Evolutionary conservation across 2,888 invertebrate genomes (phyloP).

Genomic region (Creontiades dilutus): DNA sequence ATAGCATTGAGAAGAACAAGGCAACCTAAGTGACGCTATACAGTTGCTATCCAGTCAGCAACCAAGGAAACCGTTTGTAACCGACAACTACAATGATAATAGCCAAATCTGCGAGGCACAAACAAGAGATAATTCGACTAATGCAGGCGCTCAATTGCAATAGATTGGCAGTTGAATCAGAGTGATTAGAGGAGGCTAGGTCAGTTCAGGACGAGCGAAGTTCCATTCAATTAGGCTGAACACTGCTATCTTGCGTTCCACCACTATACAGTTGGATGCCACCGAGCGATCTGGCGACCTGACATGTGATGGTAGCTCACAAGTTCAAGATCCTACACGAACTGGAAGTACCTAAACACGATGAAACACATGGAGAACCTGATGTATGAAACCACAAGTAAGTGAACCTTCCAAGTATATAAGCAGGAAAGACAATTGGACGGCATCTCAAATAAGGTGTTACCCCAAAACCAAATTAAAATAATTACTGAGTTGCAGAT

Average conservation of each 20-base stretch:
- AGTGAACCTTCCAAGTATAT: too few species aligned
- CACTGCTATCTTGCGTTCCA: not conserved
- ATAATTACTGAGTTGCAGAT: too few species aligned
- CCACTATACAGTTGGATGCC: not conserved
- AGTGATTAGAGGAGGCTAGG: constrained; percentile 56
- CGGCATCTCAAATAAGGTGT: too few species aligned
- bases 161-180: constrained; percentile 52
- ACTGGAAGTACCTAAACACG: too few species aligned
- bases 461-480: too few species aligned
- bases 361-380: too few species aligned
- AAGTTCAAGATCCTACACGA: too few species aligned
- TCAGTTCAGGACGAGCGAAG: not conserved
- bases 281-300: too few species aligned
- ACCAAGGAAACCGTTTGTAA: not conserved
- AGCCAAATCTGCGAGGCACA: constrained; percentile 51
- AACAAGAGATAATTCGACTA: constrained; percentile 61
- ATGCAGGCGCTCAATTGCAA: constrained; percentile 51
- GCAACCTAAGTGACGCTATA: not conserved
- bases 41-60: constrained; percentile 13
- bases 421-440: too few species aligned
- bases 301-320: too few species aligned
- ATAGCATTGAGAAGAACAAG: too few species aligned
- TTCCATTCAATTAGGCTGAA: not conserved
- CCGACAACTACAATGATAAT: constrained; percentile 33
- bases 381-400: too few species aligned